These are phyloP conservation scores for Crotalus viridis DNA, from an alignment of 2,113 vertebrate genomes.

Conservation along the genomic window DNA sequence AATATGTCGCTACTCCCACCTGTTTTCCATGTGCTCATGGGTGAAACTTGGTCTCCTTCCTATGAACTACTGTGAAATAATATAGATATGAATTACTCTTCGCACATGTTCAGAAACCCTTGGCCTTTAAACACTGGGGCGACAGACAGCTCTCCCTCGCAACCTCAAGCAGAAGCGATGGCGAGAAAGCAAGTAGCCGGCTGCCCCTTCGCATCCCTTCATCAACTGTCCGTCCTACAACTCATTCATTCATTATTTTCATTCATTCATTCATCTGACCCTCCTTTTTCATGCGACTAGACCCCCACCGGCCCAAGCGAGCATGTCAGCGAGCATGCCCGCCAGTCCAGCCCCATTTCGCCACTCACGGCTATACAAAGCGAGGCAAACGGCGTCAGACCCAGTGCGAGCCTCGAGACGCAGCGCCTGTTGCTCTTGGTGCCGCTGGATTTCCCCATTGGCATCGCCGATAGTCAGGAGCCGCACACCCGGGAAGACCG, in stretches of 20 bases:
- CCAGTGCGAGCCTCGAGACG: slow-evolving; percentile 85
- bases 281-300: not conserved
- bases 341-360: not conserved
- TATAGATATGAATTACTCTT: not conserved
- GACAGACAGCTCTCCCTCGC: too few relatives aligned
- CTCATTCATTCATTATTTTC: too few relatives aligned
- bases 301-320: not conserved
- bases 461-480: slow-evolving; percentile 93
- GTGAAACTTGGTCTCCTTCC: not conserved
- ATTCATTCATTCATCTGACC: not conserved
- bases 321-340: not conserved
- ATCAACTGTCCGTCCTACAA: not conserved
- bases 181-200: not conserved
- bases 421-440: slow-evolving; percentile 90
- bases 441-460: slow-evolving; percentile 92
- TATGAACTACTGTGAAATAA: not conserved
- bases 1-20: not conserved
- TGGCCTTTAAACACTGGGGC: not conserved
- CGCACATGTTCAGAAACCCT: not conserved
- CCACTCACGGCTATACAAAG: slow-evolving; percentile 83
- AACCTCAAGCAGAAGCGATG: too few relatives aligned
- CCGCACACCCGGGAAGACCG: slow-evolving; percentile 90
- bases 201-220: too few relatives aligned
- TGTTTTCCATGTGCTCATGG: too few relatives aligned
- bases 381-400: slow-evolving; percentile 81